phyloP scores from a whole-genome alignment of 2,797 vertebrate species.

The Gymnopithys bicolor region DNA sequence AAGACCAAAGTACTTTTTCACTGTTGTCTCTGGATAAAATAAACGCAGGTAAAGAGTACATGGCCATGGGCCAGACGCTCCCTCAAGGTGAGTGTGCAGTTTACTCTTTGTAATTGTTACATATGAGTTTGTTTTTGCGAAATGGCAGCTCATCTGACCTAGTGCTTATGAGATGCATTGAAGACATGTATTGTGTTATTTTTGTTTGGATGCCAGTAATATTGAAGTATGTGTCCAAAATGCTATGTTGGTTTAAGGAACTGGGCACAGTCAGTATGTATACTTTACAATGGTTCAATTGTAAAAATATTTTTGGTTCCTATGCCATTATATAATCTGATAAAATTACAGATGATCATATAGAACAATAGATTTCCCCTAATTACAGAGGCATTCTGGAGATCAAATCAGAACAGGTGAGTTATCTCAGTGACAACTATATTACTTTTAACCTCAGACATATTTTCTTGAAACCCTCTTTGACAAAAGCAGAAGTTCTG shows the following conservation, averaged over 20 bases:
- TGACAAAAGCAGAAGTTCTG: background rate
- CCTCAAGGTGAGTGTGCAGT: background rate
- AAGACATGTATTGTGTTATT: background rate
- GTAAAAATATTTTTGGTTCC: background rate
- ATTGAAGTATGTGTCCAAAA: background rate
- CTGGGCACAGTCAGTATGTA: background rate
- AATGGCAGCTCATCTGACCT: background rate
- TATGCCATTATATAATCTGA: background rate
- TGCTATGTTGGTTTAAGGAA: background rate
- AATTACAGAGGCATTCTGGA: background rate
- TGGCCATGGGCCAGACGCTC: background rate
- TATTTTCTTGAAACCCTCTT: background rate
- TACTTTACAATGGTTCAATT: background rate
- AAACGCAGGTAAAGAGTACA: background rate
- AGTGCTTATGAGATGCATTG: background rate
- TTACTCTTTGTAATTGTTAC: background rate
- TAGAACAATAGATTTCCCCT: background rate
- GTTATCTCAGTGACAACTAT: background rate
- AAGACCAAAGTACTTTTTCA: background rate
- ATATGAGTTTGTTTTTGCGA: background rate
- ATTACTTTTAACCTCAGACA: background rate
- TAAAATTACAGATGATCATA: background rate
- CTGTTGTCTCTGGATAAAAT: background rate
- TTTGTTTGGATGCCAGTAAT: background rate
- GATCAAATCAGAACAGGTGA: background rate